phyloP scores from a whole-genome alignment of 2,797 vertebrate genomes.

The Gymnothorax reevesii region DNA sequence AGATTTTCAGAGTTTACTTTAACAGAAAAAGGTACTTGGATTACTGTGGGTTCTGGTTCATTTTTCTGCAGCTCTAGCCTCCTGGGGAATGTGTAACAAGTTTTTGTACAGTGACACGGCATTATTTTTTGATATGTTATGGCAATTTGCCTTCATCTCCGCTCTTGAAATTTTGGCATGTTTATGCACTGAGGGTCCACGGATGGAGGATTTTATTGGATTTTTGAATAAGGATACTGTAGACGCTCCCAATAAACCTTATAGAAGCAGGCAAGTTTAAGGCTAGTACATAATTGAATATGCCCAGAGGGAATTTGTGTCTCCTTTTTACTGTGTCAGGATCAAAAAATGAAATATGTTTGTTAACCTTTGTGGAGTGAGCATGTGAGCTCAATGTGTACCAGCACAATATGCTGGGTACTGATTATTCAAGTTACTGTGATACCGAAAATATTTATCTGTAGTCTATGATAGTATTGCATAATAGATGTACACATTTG shows the following conservation, averaged over 20 bases:
- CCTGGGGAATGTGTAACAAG: constrained; percentile 16
- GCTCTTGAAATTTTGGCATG: constrained; percentile 31
- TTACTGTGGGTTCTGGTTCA: not conserved
- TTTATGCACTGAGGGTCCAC: constrained; percentile 43
- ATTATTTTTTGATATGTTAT: constrained; percentile 35
- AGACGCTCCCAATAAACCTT: constrained; percentile 33
- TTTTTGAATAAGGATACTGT: constrained; percentile 34
- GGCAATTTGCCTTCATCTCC: constrained; percentile 29
- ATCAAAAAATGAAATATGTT: constrained; percentile 32
- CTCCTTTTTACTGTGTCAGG: constrained; percentile 9
- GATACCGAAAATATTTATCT: constrained; percentile 26
- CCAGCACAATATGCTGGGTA: not conserved
- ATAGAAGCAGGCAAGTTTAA: constrained; percentile 39
- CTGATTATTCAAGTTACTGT: not conserved
- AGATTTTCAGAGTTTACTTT: not conserved
- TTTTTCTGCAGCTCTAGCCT: constrained; percentile 8
- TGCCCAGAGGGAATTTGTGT: constrained; percentile 19
- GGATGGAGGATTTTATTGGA: constrained; percentile 46
- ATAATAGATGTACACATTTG: not conserved
- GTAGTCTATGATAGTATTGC: not conserved
- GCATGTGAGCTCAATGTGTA: not conserved
- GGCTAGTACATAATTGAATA: constrained; percentile 38
- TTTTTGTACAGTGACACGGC: not conserved
- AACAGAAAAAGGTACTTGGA: not conserved
- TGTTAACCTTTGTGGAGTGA: constrained; percentile 3